A percentile compares a stretch with the other conserved stretches of the same genome.
phyloP scores from a whole-genome alignment of 2,113 vertebrate species.

The Eublepharis macularius region DNA sequence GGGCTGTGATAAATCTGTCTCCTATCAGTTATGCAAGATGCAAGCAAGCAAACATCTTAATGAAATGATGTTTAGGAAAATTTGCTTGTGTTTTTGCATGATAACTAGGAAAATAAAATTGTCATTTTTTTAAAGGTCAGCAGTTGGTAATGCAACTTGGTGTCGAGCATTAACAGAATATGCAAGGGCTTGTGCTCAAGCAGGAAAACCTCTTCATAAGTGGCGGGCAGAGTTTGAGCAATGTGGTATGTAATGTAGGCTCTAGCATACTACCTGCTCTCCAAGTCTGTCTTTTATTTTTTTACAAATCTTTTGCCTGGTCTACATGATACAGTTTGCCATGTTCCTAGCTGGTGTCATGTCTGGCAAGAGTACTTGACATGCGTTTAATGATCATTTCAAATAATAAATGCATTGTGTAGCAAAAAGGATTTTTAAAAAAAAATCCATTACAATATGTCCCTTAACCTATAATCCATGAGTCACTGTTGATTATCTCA shows the following conservation, averaged over 20 bases:
- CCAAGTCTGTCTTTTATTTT: background rate
- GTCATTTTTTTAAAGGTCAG: slow-evolving; percentile 77
- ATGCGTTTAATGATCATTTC: too few relatives aligned
- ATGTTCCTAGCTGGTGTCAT: too few relatives aligned
- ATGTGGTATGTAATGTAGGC: slow-evolving; percentile 80
- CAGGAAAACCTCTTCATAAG: slow-evolving; percentile 84
- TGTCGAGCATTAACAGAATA: slow-evolving; percentile 93
- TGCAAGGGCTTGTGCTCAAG: slow-evolving; percentile 90
- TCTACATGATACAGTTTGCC: too few relatives aligned
- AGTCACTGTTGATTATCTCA: too few relatives aligned
- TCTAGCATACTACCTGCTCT: slow-evolving; percentile 4
- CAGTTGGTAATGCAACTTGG: slow-evolving; percentile 78
- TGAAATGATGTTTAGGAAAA: background rate
- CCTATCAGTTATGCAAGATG: background rate
- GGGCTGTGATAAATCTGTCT: background rate
- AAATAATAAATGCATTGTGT: too few relatives aligned
- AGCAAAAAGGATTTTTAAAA: too few relatives aligned
- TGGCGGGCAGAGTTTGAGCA: slow-evolving; percentile 85
- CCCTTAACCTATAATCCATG: too few relatives aligned
- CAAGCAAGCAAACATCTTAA: rapidly evolving
- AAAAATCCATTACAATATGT: too few relatives aligned
- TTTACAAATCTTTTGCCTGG: background rate
- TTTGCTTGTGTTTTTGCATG: background rate
- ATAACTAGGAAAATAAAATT: slow-evolving; percentile 10
- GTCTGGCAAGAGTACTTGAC: too few relatives aligned